Evolutionary conservation across 1,140 invertebrate genomes (phyloP).

Genomic region (Heliconius melpomene): DNA sequence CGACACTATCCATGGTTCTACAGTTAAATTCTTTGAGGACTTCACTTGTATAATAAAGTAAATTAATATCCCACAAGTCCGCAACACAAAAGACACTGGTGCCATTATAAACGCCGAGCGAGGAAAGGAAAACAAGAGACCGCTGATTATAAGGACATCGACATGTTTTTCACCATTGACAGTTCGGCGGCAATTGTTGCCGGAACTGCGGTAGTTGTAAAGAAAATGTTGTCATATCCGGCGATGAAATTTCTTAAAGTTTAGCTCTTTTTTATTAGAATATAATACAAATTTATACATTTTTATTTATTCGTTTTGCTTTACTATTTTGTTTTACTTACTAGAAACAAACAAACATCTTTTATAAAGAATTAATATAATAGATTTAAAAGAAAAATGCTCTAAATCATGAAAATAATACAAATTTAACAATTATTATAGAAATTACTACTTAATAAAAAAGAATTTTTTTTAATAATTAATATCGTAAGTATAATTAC

Average conservation of each 20-base stretch:
- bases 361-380: not conserved
- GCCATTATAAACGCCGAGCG: slow-evolving; percentile 63
- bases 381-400: not conserved
- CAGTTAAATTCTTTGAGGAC: too few relatives aligned
- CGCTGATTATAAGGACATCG: slow-evolving; percentile 47
- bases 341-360: too few relatives aligned
- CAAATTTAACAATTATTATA: too few relatives aligned
- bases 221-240: slow-evolving; percentile 54
- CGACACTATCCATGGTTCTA: too few relatives aligned
- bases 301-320: not conserved
- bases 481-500: too few relatives aligned
- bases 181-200: slow-evolving; percentile 73
- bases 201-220: slow-evolving; percentile 65
- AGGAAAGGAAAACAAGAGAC: slow-evolving; percentile 55
- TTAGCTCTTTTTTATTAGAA: not conserved
- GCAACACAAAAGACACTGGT: slow-evolving; percentile 62
- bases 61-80: slow-evolving; percentile 78
- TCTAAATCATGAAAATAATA: not conserved
- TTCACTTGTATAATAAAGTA: slow-evolving; percentile 39
- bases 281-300: not conserved
- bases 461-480: too few relatives aligned
- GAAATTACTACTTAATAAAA: too few relatives aligned
- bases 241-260: not conserved
- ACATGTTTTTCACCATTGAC: slow-evolving; percentile 69
- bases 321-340: not conserved